Evolutionary conservation across 1,140 invertebrate species (phyloP).

Genomic region (Drosophila santomea): DNA sequence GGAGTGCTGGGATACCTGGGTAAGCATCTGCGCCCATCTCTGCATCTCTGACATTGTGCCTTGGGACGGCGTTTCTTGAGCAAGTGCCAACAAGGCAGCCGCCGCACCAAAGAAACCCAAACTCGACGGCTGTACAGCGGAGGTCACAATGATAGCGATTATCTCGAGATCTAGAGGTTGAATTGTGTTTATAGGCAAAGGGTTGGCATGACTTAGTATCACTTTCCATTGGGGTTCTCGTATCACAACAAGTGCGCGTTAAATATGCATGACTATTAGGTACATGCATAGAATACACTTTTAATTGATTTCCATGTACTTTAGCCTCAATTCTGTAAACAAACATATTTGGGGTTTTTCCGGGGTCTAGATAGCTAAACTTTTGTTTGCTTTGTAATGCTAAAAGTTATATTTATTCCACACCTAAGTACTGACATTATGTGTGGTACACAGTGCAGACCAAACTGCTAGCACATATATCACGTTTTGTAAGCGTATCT

Average conservation of each 20-base stretch:
- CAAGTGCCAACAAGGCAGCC: conserved; percentile 74
- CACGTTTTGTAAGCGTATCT: too few relatives aligned
- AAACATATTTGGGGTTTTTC: too few relatives aligned
- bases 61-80: conserved; percentile 62
- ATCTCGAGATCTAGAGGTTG: background rate
- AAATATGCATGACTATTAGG: background rate
- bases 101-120: conserved; percentile 61
- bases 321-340: too few relatives aligned
- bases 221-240: background rate
- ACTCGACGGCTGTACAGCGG: conserved; percentile 25
- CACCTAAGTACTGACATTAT: too few relatives aligned
- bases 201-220: background rate
- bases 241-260: background rate
- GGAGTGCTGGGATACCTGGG: conserved; percentile 97
- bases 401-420: too few relatives aligned
- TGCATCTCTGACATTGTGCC: conserved; percentile 65
- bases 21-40: conserved; percentile 85
- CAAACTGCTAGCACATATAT: too few relatives aligned
- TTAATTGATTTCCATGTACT: too few relatives aligned
- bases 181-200: too few relatives aligned
- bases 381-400: too few relatives aligned
- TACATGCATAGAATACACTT: too few relatives aligned
- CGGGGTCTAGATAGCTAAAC: too few relatives aligned
- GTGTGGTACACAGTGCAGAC: too few relatives aligned
- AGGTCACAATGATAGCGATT: conserved; percentile 18